Base-by-base conservation (phyloP, 2,113 vertebrate genomes). In the Nothoprocta pentlandii region DNA sequence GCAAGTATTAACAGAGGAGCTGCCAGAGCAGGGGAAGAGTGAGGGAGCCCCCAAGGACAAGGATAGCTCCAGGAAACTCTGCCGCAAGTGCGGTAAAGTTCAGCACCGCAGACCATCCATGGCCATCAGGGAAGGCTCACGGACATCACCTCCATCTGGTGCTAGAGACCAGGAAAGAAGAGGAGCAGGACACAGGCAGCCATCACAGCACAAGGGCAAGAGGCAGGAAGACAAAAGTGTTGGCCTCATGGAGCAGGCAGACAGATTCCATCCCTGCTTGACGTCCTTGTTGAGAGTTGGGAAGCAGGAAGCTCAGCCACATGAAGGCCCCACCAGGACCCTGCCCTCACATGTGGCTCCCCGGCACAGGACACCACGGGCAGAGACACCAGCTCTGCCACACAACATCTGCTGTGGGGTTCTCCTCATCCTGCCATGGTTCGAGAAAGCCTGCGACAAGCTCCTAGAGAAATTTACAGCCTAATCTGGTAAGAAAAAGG, bases 121-220 rank as follows among this genome's bases (percentile, higher is more conserved):
- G 56, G 16, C 42, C 34, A 25, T 32, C 11, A 15, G 9, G 16
- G 58, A 47, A 16, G 25, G 58, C n/a, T 77, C 30, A 12, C 23
- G 47, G 44, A 36, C 44, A 5, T 44, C 28, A 32, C 5, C 54
- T 75, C 21, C 41, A 44, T 4, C 30, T 6, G 10, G 6, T 13
- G 14, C 30, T 44, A 7, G 26, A 44, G 39, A 9, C 21, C 30
- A 5, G 2, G 1, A 20, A 1, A 8, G 39, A n/a, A 32, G 56
- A 32, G 30, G 56, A 58, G 30, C 16, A 32, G 32, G 56, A 19
- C 41, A 44, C 19, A 67, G 64, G 12, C 42, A 19, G 12, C 41
- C 41, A 44, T 12, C 41, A 2, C 0, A 44, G 64, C 41, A 28
- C 19, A 67, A 41, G 26, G 28, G 12, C 28, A 67, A 28, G 9